A percentile compares a stretch with the other conserved stretches of the same genome.
Evolutionary conservation across 2,797 vertebrate species (phyloP).

Genomic region (Lycodopsis pacificus): DNA sequence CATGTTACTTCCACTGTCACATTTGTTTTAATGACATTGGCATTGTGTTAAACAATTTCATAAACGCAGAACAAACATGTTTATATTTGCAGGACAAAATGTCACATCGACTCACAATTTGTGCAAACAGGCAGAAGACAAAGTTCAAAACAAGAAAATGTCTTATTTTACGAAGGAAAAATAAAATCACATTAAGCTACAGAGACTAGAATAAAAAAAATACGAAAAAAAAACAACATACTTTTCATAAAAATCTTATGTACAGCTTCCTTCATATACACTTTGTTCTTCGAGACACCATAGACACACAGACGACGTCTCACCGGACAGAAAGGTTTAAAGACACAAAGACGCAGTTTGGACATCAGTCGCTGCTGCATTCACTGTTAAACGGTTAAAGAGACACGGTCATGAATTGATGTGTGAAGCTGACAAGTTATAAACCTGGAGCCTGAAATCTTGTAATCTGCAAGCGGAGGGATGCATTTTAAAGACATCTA

Average conservation of each 20-base stretch:
- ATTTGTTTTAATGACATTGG: background rate
- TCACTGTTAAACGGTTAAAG: background rate
- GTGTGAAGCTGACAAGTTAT: background rate
- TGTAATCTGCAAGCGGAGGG: background rate
- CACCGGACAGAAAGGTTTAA: slow-evolving; percentile 18
- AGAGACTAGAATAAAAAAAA: background rate
- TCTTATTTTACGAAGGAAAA: slow-evolving; percentile 42
- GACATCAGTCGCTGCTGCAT: background rate
- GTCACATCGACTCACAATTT: slow-evolving; percentile 38
- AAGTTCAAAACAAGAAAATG: slow-evolving; percentile 3
- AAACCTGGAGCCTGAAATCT: background rate
- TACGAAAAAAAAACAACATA: slow-evolving; percentile 26
- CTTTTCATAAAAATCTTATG: slow-evolving; percentile 77
- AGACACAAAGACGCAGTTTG: background rate
- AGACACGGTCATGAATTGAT: background rate
- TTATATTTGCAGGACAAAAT: slow-evolving; percentile 38
- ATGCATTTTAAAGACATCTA: background rate
- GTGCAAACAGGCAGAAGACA: slow-evolving; percentile 56
- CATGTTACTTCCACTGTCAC: background rate
- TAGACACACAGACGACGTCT: slow-evolving; percentile 19
- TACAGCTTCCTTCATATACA: slow-evolving; percentile 60
- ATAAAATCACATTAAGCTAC: background rate
- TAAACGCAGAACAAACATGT: slow-evolving; percentile 16
- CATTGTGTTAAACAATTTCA: slow-evolving; percentile 12
- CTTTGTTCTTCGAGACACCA: slow-evolving; percentile 11